These are phyloP conservation scores for Caenorhabditis briggsae DNA, from an alignment of 1,140 invertebrate genomes.

Conservation along the genomic window DNA sequence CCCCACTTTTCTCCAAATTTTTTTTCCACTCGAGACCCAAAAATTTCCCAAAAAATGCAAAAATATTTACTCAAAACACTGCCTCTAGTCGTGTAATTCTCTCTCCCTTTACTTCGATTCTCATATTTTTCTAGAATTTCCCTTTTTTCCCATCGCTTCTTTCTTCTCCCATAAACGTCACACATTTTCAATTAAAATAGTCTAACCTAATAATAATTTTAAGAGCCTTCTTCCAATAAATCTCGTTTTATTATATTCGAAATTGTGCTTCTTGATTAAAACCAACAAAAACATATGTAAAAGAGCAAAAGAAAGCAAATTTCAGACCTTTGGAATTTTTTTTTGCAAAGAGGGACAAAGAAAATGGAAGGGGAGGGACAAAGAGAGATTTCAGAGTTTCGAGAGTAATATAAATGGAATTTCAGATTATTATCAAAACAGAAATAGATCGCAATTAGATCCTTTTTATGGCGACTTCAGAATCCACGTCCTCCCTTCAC, in stretches of 20 bases:
- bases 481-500: constrained; percentile 25
- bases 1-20: neutral
- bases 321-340: neutral
- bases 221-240: neutral
- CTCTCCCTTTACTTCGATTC: constrained; percentile 12
- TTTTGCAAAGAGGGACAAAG: neutral
- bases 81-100: constrained; percentile 50
- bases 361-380: neutral
- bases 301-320: neutral
- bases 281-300: neutral
- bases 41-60: neutral
- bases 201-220: neutral
- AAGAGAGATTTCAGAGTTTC: neutral
- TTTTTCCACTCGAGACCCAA: neutral
- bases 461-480: neutral
- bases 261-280: neutral
- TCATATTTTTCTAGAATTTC: neutral
- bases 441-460: neutral
- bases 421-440: constrained; percentile 32
- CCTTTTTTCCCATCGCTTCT: constrained; percentile 20
- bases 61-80: constrained; percentile 1
- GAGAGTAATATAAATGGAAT: neutral
- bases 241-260: neutral
- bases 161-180: constrained; percentile 7
- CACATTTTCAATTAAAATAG: neutral